These are phyloP conservation scores for Pseudolycoriella hygida DNA, from an alignment of 2,888 invertebrate genomes.

Conservation along the genomic window DNA sequence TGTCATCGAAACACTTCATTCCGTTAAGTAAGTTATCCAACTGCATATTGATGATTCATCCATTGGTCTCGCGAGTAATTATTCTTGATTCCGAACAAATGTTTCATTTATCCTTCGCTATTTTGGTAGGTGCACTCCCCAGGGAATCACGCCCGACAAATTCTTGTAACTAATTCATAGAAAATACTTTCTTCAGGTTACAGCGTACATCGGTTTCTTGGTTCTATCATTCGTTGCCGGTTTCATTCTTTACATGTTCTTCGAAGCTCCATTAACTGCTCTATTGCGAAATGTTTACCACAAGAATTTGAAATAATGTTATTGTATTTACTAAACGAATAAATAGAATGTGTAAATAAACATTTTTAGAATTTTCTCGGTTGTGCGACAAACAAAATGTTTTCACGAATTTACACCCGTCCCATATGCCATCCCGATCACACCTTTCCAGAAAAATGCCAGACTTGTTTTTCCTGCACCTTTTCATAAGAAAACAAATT, in stretches of 20 bases:
- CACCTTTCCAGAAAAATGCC: too few species aligned
- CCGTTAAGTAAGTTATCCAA: constrained; percentile 37
- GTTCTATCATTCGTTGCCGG: constrained; percentile 28
- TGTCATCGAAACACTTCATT: constrained; percentile 30
- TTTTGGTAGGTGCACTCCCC: constrained; percentile 28
- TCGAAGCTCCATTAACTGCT: constrained; percentile 41
- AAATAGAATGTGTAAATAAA: too few species aligned
- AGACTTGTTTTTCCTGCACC: too few species aligned
- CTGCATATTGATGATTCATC: constrained; percentile 36
- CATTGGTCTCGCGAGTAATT: constrained; percentile 28
- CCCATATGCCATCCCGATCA: too few species aligned
- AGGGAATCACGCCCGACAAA: too few species aligned
- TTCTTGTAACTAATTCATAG: not conserved
- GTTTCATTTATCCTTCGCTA: constrained; percentile 30
- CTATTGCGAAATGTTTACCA: constrained; percentile 33
- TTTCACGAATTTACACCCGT: too few species aligned
- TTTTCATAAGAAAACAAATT: too few species aligned
- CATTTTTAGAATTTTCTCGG: too few species aligned
- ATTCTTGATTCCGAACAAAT: constrained; percentile 31
- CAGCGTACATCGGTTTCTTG: constrained; percentile 34
- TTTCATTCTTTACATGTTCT: constrained; percentile 33
- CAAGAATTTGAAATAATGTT: constrained; percentile 3
- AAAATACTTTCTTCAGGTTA: constrained; percentile 25
- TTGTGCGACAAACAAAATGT: too few species aligned
- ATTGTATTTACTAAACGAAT: not conserved